Conservation (phyloP, 1,140 invertebrate species). For the Eriocheir sinensis region DNA sequence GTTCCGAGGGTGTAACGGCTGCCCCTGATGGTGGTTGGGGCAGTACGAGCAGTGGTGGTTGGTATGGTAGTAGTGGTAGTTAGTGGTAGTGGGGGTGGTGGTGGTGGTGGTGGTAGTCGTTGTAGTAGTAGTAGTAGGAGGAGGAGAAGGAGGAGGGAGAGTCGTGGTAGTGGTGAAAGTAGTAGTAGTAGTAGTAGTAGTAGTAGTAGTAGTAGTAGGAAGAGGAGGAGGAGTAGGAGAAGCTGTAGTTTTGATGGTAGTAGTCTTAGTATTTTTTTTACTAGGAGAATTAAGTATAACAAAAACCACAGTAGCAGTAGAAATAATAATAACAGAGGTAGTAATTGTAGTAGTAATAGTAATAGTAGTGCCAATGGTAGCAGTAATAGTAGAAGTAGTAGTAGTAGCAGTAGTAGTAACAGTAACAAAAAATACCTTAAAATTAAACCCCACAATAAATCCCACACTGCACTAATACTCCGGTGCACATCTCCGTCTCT, state of each 20-base stretch:
- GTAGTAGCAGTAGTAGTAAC: no score
- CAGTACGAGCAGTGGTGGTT: not conserved
- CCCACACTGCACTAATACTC: no score
- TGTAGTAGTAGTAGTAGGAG: not conserved
- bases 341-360: no score
- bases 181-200: not conserved
- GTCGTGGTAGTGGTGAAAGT: not conserved
- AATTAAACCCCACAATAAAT: no score
- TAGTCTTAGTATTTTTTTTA: not conserved
- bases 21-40: not conserved
- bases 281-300: not conserved
- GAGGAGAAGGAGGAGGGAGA: not conserved
- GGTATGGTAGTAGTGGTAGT: not conserved
- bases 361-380: no score
- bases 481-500: no score
- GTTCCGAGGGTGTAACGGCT: not conserved
- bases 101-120: not conserved
- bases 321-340: not conserved
- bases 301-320: not conserved
- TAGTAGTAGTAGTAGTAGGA: no score
- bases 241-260: not conserved
- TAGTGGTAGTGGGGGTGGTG: not conserved
- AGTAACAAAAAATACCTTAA: no score
- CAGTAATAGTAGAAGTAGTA: no score
- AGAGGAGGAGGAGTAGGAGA: not conserved